phyloP scores from a whole-genome alignment of 2,113 vertebrate genomes.

The Oophaga pumilio region DNA sequence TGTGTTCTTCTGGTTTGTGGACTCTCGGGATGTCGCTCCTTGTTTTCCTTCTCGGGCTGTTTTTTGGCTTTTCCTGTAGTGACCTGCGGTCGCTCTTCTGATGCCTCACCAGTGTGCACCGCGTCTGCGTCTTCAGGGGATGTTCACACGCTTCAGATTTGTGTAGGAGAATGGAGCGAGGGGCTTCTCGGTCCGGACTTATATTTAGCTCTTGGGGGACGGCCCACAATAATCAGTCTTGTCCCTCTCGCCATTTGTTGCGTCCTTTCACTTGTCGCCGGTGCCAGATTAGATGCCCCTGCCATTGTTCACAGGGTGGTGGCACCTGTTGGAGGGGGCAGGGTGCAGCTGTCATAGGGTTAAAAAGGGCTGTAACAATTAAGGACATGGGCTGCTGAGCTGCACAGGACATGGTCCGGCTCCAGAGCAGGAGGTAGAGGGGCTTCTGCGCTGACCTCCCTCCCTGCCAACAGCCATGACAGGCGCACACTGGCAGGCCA shows the following conservation, averaged over 20 bases:
- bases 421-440: background rate
- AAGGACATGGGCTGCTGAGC: constrained; percentile 57
- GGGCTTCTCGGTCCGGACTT: too few species aligned
- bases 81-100: background rate
- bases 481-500: constrained; percentile 8
- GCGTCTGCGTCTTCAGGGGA: too few species aligned
- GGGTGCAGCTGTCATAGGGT: constrained; percentile 77
- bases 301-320: constrained; percentile 83
- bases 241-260: constrained; percentile 82
- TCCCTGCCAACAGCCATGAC: constrained; percentile 22
- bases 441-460: constrained; percentile 1
- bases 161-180: too few species aligned
- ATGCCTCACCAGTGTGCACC: too few species aligned
- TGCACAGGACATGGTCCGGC: constrained; percentile 52
- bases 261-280: constrained; percentile 89
- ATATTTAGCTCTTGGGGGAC: constrained; percentile 62
- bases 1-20: constrained; percentile 13
- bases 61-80: background rate
- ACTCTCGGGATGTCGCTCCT: constrained; percentile 1
- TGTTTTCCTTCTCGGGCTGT: background rate
- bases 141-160: too few species aligned
- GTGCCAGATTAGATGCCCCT: constrained; percentile 87
- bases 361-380: constrained; percentile 53
- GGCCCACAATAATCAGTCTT: constrained; percentile 52
- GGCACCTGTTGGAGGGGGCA: constrained; percentile 82